These are phyloP conservation scores for Platichthys stellatus DNA, from an alignment of 2,113 vertebrate genomes.

Conservation along the genomic window DNA sequence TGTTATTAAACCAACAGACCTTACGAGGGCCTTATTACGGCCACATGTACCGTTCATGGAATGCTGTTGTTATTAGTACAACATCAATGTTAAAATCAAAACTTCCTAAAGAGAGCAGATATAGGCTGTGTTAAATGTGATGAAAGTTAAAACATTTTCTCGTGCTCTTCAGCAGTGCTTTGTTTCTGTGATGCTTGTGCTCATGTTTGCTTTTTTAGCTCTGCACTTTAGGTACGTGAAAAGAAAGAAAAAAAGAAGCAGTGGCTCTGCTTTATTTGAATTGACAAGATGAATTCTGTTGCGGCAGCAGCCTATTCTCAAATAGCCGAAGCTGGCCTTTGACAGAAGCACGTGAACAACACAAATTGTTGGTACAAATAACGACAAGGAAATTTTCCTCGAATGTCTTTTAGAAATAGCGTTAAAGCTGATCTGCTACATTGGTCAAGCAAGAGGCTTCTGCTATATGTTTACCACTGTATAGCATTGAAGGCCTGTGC, in stretches of 20 bases:
- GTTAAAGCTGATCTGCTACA: not conserved
- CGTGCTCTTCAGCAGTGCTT: not conserved
- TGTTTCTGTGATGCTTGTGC: not conserved
- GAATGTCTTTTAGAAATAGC: not conserved
- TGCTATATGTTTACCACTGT: too few species aligned
- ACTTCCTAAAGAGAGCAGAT: too few species aligned
- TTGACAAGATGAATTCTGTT: constrained; percentile 20
- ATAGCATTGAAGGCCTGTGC: too few species aligned
- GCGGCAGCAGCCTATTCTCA: constrained; percentile 13
- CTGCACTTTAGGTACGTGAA: not conserved
- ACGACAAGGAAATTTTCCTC: not conserved
- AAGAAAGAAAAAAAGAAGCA: not conserved
- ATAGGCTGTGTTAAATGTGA: too few species aligned
- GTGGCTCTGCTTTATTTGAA: constrained; percentile 6
- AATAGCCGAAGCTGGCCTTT: constrained; percentile 20
- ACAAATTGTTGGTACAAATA: not conserved
- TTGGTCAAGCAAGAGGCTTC: not conserved
- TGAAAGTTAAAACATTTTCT: too few species aligned
- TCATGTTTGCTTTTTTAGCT: not conserved
- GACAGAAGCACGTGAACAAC: not conserved
- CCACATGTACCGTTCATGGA: too few species aligned
- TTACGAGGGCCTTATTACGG: too few species aligned
- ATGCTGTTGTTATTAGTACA: too few species aligned
- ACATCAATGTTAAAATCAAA: too few species aligned
- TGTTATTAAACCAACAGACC: too few species aligned